These are phyloP conservation scores for Drosophila sordidapex DNA, from an alignment of 2,888 invertebrate genomes.

Conservation along the genomic window DNA sequence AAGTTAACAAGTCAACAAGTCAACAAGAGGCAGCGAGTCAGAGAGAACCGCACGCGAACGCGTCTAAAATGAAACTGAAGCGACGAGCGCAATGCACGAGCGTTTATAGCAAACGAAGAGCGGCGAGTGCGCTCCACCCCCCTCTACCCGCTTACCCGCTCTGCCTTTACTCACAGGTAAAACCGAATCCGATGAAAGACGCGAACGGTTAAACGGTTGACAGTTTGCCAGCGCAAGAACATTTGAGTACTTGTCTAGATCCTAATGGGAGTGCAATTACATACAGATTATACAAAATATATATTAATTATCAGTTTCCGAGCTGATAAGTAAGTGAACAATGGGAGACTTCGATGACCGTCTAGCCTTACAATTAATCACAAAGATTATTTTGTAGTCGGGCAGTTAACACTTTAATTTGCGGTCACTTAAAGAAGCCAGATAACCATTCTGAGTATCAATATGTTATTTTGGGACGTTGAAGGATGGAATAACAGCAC, in stretches of 20 bases:
- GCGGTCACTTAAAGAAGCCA: slow-evolving; percentile 20
- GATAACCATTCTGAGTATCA: neutral
- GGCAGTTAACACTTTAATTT: neutral
- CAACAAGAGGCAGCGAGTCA: neutral
- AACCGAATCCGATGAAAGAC: slow-evolving; percentile 7
- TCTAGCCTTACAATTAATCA: slow-evolving; percentile 36
- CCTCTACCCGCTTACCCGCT: neutral
- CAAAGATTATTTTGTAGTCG: slow-evolving; percentile 18
- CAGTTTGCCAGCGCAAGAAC: neutral
- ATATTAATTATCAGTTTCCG: slow-evolving; percentile 2
- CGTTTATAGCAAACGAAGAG: slow-evolving; percentile 43
- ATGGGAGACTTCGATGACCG: slow-evolving; percentile 4
- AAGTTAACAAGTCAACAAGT: neutral
- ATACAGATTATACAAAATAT: neutral
- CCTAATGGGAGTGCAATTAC: slow-evolving; percentile 13
- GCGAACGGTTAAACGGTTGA: neutral
- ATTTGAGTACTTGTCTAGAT: slow-evolving; percentile 14
- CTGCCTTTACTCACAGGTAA: slow-evolving; percentile 5
- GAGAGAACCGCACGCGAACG: slow-evolving; percentile 52
- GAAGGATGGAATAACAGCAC: neutral
- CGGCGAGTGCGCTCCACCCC: neutral
- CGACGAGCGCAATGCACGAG: slow-evolving; percentile 26
- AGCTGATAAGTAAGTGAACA: slow-evolving; percentile 31
- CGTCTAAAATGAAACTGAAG: slow-evolving; percentile 45
- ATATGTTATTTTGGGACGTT: neutral